phyloP scores from a whole-genome alignment of 2,113 vertebrate genomes.

The Syngnathoides biaculeatus region DNA sequence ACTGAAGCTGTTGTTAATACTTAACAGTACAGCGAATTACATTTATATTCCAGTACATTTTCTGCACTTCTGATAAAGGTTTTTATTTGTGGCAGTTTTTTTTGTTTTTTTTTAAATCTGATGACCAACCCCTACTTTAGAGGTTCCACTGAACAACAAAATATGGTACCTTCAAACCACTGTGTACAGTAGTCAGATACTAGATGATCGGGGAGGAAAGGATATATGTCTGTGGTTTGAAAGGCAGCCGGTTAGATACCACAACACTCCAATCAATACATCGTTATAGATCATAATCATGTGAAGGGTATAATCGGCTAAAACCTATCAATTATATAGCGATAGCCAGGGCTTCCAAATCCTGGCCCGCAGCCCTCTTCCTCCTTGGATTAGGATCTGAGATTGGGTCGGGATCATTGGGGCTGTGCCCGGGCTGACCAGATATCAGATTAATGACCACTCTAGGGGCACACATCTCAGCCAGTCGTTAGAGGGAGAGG shows the following conservation, averaged over 20 bases:
- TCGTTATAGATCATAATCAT: constrained; percentile 80
- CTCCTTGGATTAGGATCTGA: constrained; percentile 79
- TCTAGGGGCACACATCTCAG: constrained; percentile 73
- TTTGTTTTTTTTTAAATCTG: background rate
- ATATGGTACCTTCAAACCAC: constrained; percentile 46
- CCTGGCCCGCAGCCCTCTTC: constrained; percentile 77
- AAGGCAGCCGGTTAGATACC: constrained; percentile 53
- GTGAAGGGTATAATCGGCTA: constrained; percentile 74
- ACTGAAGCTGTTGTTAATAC: no score
- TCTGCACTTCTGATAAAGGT: no score
- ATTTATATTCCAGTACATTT: no score
- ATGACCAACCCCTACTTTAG: background rate
- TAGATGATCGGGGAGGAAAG: constrained; percentile 26
- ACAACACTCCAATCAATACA: constrained; percentile 73
- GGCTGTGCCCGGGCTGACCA: constrained; percentile 68
- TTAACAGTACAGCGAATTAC: no score
- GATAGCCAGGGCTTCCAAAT: constrained; percentile 72
- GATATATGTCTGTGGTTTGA: constrained; percentile 51
- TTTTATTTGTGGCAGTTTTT: background rate
- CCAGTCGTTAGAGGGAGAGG: constrained; percentile 62
- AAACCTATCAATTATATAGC: constrained; percentile 81
- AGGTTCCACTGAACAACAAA: background rate
- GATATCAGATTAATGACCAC: constrained; percentile 79
- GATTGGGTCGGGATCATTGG: constrained; percentile 76
- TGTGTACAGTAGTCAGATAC: constrained; percentile 48